A percentile compares a stretch with the other conserved stretches of the same genome.
phyloP scores from a whole-genome alignment of 1,140 invertebrate species.

The Ganaspis sp. region DNA sequence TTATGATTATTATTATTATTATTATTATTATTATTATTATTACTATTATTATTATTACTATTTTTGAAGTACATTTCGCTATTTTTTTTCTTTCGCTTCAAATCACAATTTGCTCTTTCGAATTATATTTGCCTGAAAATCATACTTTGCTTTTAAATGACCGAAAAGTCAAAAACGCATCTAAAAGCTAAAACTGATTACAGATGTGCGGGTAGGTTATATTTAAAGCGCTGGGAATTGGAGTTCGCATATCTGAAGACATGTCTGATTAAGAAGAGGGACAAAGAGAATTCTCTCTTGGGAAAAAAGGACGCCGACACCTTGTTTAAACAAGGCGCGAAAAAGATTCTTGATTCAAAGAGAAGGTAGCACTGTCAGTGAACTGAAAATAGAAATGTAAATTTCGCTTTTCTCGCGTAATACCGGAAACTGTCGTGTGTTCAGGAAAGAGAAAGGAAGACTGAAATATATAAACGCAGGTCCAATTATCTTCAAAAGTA shows the following conservation, averaged over 20 bases:
- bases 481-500: not conserved
- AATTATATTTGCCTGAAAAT: no score
- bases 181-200: no score
- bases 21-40: no score
- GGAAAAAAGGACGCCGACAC: not conserved
- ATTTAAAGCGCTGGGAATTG: no score
- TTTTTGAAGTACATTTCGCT: no score
- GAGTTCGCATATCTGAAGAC: not conserved
- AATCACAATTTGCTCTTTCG: no score
- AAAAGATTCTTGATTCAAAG: not conserved
- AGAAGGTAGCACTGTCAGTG: slow-evolving; percentile 3
- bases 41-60: no score
- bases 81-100: no score
- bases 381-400: slow-evolving; percentile 14
- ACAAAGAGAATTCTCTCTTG: not conserved
- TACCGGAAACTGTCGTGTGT: slow-evolving; percentile 6
- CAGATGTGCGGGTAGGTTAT: no score
- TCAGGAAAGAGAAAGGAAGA: not conserved
- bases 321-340: not conserved
- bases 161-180: no score
- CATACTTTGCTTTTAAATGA: no score
- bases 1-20: no score
- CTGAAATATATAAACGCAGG: not conserved
- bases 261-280: not conserved
- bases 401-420: slow-evolving; percentile 5